Evolutionary conservation across 2,888 invertebrate genomes (phyloP).

Genomic region (Drosophila tripunctata): DNA sequence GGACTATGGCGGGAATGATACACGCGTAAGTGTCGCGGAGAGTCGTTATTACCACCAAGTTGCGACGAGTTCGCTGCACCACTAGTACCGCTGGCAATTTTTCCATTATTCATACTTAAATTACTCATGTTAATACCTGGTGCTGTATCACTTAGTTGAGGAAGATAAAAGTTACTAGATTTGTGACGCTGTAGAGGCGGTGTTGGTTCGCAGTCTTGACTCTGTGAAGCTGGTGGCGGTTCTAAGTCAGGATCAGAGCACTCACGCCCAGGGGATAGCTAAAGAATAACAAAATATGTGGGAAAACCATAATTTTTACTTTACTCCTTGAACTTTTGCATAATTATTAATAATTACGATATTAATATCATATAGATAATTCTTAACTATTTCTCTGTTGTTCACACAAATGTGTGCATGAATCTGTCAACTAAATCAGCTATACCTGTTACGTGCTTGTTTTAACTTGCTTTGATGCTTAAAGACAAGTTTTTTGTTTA

Average conservation of each 20-base stretch:
- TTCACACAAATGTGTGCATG: no score
- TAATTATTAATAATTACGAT: no score
- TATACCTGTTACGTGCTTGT: no score
- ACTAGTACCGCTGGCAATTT: conserved; percentile 65
- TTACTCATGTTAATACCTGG: conserved; percentile 44
- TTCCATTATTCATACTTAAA: conserved; percentile 64
- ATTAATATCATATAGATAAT: no score
- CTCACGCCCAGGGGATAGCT: conserved; percentile 94
- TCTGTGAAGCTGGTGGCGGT: conserved; percentile 95
- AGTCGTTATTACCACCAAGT: conserved; percentile 83
- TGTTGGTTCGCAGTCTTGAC: conserved; percentile 96
- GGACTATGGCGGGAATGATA: conserved; percentile 89
- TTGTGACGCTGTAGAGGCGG: conserved; percentile 94
- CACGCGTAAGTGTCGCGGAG: conserved; percentile 85
- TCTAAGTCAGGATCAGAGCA: conserved; percentile 93
- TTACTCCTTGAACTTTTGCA: no score
- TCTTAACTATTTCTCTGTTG: no score
- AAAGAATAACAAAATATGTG: no score
- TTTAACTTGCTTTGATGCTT: no score
- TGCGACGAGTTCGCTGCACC: conserved; percentile 38
- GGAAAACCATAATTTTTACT: no score
- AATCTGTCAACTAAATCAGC: no score
- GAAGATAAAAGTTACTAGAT: conserved; percentile 94
- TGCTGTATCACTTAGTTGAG: conserved; percentile 85
- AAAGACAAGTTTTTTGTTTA: no score